phyloP scores from a whole-genome alignment of 2,888 invertebrate genomes.

The Gnatocerus cornutus region DNA sequence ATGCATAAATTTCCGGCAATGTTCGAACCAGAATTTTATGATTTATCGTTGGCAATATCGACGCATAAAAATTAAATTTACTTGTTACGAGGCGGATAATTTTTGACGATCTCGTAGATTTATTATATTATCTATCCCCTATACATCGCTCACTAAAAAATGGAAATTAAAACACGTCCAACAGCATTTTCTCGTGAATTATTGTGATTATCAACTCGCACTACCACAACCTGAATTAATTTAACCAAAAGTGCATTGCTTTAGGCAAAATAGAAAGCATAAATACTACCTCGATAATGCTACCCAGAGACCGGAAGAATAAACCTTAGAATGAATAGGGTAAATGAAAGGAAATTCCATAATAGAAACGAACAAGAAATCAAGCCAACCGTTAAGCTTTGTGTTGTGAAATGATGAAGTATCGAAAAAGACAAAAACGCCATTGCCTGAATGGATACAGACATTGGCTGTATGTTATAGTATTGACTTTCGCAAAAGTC shows the following conservation, averaged over 20 bases:
- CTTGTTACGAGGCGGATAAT: constrained; percentile 20
- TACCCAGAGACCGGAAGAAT: background rate
- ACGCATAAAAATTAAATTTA: constrained; percentile 33
- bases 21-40: constrained; percentile 9
- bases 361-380: constrained; percentile 17
- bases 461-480: background rate
- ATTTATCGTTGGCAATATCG: constrained; percentile 35
- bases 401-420: constrained; percentile 20
- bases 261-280: too few species aligned
- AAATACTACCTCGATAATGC: background rate
- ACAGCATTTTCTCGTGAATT: too few species aligned
- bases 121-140: constrained; percentile 1
- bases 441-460: background rate
- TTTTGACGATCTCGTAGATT: constrained; percentile 10
- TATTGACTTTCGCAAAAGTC: background rate
- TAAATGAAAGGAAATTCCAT: constrained; percentile 15
- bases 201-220: too few species aligned
- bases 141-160: too few species aligned
- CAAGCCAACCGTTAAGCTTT: constrained; percentile 24
- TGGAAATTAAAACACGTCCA: too few species aligned
- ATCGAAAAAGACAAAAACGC: constrained; percentile 25
- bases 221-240: too few species aligned
- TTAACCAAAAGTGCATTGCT: too few species aligned
- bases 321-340: constrained; percentile 6
- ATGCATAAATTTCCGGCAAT: constrained; percentile 30